Percentiles rank a stretch among this genome's conserved stretches.
Conservation (phyloP, 2,888 invertebrate species). For the Euplagia quadripunctaria region DNA sequence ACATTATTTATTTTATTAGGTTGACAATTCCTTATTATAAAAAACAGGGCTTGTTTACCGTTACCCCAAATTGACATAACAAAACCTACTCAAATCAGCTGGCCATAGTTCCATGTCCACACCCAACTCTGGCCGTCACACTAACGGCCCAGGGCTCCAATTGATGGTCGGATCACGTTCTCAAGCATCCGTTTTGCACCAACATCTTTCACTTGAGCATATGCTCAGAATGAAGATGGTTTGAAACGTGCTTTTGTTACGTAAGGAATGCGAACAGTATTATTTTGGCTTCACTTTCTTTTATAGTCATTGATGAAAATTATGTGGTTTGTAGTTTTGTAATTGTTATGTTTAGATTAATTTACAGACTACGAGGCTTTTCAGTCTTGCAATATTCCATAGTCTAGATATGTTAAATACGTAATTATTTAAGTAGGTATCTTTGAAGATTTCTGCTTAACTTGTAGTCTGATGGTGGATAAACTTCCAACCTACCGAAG, state of each 20-base stretch:
- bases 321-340: neutral
- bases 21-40: too few relatives aligned
- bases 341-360: neutral
- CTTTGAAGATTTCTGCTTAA: neutral
- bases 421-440: neutral
- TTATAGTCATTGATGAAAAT: conserved; percentile 43
- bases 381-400: neutral
- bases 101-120: conserved; percentile 37
- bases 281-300: conserved; percentile 77
- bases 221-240: conserved; percentile 73
- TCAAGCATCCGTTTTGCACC: conserved; percentile 78
- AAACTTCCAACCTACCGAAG: neutral
- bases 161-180: conserved; percentile 59
- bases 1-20: too few relatives aligned
- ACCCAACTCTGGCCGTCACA: conserved; percentile 9
- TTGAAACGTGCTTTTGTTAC: conserved; percentile 77
- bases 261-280: conserved; percentile 78
- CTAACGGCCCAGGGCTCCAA: conserved; percentile 18
- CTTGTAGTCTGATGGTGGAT: neutral
- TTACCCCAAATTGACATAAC: conserved; percentile 40
- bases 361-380: too few relatives aligned
- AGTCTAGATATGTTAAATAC: neutral
- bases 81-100: conserved; percentile 34
- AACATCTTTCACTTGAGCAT: conserved; percentile 81
- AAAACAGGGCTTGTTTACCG: too few relatives aligned